These are phyloP conservation scores for Lepetodrilus schrolli DNA, from an alignment of 2,888 invertebrate species.

Conservation along the genomic window DNA sequence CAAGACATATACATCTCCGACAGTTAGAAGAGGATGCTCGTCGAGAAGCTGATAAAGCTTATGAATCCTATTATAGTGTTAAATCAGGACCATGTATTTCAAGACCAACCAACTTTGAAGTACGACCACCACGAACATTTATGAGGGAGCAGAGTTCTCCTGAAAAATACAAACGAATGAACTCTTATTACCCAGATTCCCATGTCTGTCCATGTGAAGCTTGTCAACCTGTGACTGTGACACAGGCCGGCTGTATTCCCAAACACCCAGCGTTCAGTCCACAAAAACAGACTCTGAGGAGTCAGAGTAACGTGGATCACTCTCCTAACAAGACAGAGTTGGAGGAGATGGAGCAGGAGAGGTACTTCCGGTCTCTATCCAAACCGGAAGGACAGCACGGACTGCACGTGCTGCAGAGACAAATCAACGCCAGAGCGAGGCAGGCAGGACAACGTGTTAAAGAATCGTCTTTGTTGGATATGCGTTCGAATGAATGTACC, in stretches of 20 bases:
- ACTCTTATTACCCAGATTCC: background rate
- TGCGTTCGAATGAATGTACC: background rate
- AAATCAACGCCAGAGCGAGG: background rate
- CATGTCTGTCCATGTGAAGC: too few species aligned
- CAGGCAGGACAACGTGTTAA: background rate
- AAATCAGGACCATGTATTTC: too few species aligned
- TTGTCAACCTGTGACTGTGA: too few species aligned
- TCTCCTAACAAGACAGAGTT: conserved; percentile 33
- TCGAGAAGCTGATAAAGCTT: too few species aligned
- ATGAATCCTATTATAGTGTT: too few species aligned
- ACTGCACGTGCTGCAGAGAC: background rate
- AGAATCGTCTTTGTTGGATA: background rate
- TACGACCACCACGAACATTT: background rate
- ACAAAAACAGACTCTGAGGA: conserved; percentile 8
- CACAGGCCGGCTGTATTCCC: background rate
- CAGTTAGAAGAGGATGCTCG: too few species aligned
- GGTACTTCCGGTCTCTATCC: conserved; percentile 31
- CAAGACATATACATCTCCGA: background rate
- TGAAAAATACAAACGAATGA: background rate
- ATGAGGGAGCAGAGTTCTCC: background rate
- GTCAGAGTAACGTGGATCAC: conserved; percentile 35
- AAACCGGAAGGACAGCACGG: conserved; percentile 17
- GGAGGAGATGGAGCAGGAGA: conserved; percentile 30
- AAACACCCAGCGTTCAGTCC: too few species aligned
- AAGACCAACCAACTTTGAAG: too few species aligned